A percentile compares a stretch with the other conserved stretches of the same genome.
phyloP scores from a whole-genome alignment of 1,140 invertebrate species.

The Chelonus insularis region DNA sequence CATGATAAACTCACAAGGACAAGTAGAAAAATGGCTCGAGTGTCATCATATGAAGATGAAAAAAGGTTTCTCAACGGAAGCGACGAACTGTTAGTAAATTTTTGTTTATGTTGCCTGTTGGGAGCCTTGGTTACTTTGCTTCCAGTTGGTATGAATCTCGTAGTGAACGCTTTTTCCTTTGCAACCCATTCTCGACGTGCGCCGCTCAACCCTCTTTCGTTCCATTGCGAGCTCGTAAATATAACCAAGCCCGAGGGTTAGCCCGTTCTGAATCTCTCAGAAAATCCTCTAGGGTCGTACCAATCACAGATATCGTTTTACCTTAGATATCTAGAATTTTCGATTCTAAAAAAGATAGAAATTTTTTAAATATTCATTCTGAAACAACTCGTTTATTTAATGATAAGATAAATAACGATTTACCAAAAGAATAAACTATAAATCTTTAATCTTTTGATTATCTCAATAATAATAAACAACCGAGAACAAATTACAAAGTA shows the following conservation, averaged over 20 bases:
- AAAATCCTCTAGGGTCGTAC: background rate
- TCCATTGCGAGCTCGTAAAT: background rate
- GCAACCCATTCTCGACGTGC: background rate
- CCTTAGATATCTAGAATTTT: background rate
- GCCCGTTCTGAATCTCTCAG: background rate
- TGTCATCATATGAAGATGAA: slow-evolving; percentile 6
- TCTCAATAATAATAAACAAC: no score
- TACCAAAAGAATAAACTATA: no score
- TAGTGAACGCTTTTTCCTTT: slow-evolving; percentile 1
- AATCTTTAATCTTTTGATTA: no score
- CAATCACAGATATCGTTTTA: background rate
- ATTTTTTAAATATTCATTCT: no score
- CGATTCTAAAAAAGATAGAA: no score
- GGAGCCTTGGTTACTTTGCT: background rate
- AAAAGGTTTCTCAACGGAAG: background rate
- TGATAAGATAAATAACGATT: no score
- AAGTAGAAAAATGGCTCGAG: background rate
- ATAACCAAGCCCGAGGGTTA: background rate
- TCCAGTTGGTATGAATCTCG: background rate
- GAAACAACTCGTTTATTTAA: no score
- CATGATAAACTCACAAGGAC: slow-evolving; percentile 24
- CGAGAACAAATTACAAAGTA: no score
- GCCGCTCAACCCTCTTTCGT: background rate
- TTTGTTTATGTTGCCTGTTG: slow-evolving; percentile 19
- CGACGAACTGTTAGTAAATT: slow-evolving; percentile 24